Percentiles rank a stretch among this genome's conserved stretches.
These are phyloP conservation scores for Pammene aurita DNA, from an alignment of 2,888 invertebrate species.

Conservation along the genomic window DNA sequence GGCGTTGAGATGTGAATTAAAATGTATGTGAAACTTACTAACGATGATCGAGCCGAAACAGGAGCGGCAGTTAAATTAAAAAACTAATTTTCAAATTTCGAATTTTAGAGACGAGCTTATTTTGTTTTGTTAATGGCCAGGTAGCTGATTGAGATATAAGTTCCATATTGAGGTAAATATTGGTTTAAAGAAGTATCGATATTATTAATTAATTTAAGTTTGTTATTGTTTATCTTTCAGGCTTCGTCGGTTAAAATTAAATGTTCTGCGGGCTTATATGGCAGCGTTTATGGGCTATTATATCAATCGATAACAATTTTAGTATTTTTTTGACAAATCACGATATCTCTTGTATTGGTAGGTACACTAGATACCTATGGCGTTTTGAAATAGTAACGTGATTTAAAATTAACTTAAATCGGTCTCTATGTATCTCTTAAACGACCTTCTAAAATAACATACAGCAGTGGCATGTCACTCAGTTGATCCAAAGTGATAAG, in stretches of 20 bases:
- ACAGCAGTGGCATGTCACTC: too few species aligned
- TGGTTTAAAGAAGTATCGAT: neutral
- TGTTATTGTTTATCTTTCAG: neutral
- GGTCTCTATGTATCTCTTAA: too few species aligned
- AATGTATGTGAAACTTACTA: slow-evolving; percentile 28
- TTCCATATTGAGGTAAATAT: neutral
- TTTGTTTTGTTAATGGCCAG: slow-evolving; percentile 28
- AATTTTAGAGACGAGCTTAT: slow-evolving; percentile 6
- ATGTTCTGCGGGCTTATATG: too few species aligned
- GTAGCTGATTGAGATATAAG: slow-evolving; percentile 16
- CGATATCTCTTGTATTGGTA: too few species aligned
- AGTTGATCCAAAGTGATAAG: too few species aligned
- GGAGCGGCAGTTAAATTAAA: slow-evolving; percentile 37
- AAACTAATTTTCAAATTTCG: slow-evolving; percentile 38
- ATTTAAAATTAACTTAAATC: too few species aligned
- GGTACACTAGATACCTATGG: too few species aligned
- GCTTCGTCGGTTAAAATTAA: neutral
- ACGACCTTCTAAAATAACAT: too few species aligned
- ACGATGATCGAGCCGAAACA: slow-evolving; percentile 33
- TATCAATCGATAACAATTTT: too few species aligned
- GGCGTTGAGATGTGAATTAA: neutral
- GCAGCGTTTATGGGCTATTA: too few species aligned
- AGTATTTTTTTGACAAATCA: too few species aligned
- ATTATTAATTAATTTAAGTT: neutral
- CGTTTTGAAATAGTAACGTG: too few species aligned